Base-by-base conservation (phyloP, 1,140 invertebrate genomes). In the Musca vetustissima region DNA sequence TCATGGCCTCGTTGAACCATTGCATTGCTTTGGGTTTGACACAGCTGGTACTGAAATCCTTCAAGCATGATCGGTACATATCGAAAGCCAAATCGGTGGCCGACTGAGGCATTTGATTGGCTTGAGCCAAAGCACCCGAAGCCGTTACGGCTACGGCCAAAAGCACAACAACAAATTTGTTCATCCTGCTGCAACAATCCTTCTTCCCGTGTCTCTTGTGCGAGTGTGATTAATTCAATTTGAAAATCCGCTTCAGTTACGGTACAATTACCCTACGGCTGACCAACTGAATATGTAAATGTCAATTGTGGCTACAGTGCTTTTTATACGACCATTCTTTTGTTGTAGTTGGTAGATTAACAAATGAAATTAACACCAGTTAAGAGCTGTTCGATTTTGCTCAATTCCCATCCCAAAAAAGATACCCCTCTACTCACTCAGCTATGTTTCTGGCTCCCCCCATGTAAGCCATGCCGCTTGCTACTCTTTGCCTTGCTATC, bases 1-100 rank as follows among this genome's bases (percentile, higher is more conserved):
- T 85, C 24, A 86, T 82, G 4, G 89, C 89, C 22, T 86, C 83
- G 70, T 87, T 89, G 49, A 93, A 85, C 86, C 91, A 93, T 55
- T 87, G 83, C 69, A 93, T 77, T 15, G 92, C 86, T 80, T 91
- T 92, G 11, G 92, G 92, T 74, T 91, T 90, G 48, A 90, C 89
- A 82, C 92, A 93, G 64, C 85, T 84, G 59, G 87, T 82, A 52
- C 87, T 88, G 73, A 89, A 87, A 72, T 88, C 85, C 73, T 86
- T 86, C 14, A 90, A 75, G 74, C 89, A 91, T 79, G 85, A 84
- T 47, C 85, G 79, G 75, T 90, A 90, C 75, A 89, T 87, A 72
- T 89, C 88, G 66, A 82, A 82, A 13, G 87, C 83, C 73, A 90
- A 76, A 66, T 87, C 86, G 1, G 86, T 83, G 7, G 89, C 89